A percentile compares a stretch with the other conserved stretches of the same genome.
These are phyloP conservation scores for Heliothis virescens DNA, from an alignment of 1,140 invertebrate species.

Conservation along the genomic window DNA sequence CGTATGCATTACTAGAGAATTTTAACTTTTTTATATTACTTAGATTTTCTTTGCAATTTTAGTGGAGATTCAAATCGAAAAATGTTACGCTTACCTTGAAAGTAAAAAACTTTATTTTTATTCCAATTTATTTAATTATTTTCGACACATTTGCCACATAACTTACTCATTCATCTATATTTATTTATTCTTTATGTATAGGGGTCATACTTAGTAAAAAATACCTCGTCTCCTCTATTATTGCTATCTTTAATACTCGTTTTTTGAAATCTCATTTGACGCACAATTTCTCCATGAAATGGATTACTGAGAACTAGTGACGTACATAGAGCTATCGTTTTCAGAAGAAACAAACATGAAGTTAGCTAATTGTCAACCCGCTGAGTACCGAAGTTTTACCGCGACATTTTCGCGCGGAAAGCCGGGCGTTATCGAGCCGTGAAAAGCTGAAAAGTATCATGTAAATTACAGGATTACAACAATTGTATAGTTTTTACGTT, in stretches of 20 bases:
- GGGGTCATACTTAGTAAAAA: too few relatives aligned
- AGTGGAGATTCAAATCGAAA: too few relatives aligned
- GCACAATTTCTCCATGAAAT: slow-evolving; percentile 55
- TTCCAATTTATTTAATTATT: too few relatives aligned
- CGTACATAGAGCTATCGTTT: slow-evolving; percentile 60
- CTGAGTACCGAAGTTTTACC: slow-evolving; percentile 79
- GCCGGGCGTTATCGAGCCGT: slow-evolving; percentile 86
- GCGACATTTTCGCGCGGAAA: slow-evolving; percentile 87
- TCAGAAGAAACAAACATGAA: slow-evolving; percentile 86
- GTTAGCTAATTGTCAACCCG: slow-evolving; percentile 71
- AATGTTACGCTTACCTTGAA: too few relatives aligned
- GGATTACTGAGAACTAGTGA: slow-evolving; percentile 64
- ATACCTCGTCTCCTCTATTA: too few relatives aligned
- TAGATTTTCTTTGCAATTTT: not conserved
- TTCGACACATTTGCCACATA: too few relatives aligned
- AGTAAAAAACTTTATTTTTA: too few relatives aligned
- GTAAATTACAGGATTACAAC: slow-evolving; percentile 66
- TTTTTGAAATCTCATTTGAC: not conserved
- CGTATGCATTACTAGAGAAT: not conserved
- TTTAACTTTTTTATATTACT: not conserved
- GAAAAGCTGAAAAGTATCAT: slow-evolving; percentile 79
- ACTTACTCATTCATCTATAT: too few relatives aligned
- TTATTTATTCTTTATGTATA: too few relatives aligned
- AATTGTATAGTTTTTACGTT: slow-evolving; percentile 64
- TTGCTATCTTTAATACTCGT: too few relatives aligned